Evolutionary conservation across 30 jellyfish, hydroid and myxozoan species (phyloP), one percentile per base, ranked within the genome.

Genomic region (Aurelia coerulea): DNA sequence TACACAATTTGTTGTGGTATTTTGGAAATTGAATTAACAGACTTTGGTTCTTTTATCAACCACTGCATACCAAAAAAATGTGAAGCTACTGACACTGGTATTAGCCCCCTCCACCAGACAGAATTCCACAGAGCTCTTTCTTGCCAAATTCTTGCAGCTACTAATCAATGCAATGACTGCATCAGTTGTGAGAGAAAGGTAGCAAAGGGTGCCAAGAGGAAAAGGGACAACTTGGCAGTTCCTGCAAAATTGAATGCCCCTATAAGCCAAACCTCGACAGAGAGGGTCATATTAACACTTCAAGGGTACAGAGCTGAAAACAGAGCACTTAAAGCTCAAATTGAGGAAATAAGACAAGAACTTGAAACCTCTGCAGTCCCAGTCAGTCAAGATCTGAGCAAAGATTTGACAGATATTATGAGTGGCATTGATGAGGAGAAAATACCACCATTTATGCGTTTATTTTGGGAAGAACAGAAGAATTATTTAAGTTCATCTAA

Each of bases 391-490:
- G 78, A 64, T 33, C 53, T 88, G 19, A 39, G 74, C 41, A 41
- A 50, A 13, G 95, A 83, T 75, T 62, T 81, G 10, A 79, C 65
- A 15, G 51, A 67, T 17, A 90, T 88, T 49, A 81, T 88, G 77
- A 11, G 74, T 29, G 50, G 50, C 16, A 68, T 62, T 74, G 66
- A 78, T 51, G 53, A 52, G 49, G 75, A 60, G 17, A 19, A 64
- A 37, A 64, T 83, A 5, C 85, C 97, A 2, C 96, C 97, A n/a
- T 90, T 90, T 62, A 76, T 90, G 97, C 64, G 74, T 39, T 56
- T 90, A 34, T 90, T 90, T 65, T 90, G 97, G 97, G 89, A 74
- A 63, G 83, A 84, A 41, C 72, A 62, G 37, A 6, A 62, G 72
- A 62, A 62, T 62, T 62, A 62, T 62, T 31, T 62, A 62, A 76